Percentiles rank a stretch among this genome's conserved stretches.
phyloP scores from a whole-genome alignment of 2,888 invertebrate species.

The Chouioia cunea region DNA sequence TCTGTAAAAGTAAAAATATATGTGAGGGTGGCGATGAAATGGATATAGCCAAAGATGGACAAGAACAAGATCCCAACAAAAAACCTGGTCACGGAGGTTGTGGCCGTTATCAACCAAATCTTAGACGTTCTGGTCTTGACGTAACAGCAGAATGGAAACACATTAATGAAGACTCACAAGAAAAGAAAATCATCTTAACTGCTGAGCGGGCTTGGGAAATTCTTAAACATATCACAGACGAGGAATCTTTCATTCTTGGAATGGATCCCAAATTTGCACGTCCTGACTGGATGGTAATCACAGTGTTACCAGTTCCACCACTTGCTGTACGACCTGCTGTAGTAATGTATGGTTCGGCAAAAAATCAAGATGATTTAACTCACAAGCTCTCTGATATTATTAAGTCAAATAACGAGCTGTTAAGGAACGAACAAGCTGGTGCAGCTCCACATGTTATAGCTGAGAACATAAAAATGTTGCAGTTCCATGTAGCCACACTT shows the following conservation, averaged over 20 bases:
- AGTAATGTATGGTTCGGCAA: conserved; percentile 98
- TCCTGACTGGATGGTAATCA: conserved; percentile 99
- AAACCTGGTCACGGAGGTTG: conserved; percentile 93
- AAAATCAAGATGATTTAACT: conserved; percentile 98
- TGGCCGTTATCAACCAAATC: conserved; percentile 96
- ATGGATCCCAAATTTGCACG: conserved; percentile 98
- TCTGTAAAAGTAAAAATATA: conserved; percentile 97
- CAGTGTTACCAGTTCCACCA: conserved; percentile 97
- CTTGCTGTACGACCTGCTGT: conserved; percentile 96
- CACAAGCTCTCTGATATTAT: conserved; percentile 99
- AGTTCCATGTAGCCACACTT: conserved; percentile 98
- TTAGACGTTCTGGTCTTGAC: conserved; percentile 90
- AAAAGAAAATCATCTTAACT: conserved; percentile 92
- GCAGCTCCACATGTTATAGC: conserved; percentile 97
- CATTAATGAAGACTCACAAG: conserved; percentile 97
- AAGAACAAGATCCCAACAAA: conserved; percentile 71
- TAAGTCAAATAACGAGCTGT: conserved; percentile 96
- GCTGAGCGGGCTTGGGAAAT: conserved; percentile 99
- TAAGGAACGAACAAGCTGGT: conserved; percentile 95
- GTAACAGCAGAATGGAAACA: conserved; percentile 98
- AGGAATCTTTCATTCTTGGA: conserved; percentile 92
- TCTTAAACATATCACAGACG: conserved; percentile 94
- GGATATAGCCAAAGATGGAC: conserved; percentile 88
- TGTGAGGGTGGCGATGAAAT: conserved; percentile 99
- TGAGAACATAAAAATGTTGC: conserved; percentile 97